Percentiles rank a stretch among this genome's conserved stretches.
Evolutionary conservation across 2,797 vertebrate genomes (phyloP).

Genomic region (Champsocephalus gunnari): DNA sequence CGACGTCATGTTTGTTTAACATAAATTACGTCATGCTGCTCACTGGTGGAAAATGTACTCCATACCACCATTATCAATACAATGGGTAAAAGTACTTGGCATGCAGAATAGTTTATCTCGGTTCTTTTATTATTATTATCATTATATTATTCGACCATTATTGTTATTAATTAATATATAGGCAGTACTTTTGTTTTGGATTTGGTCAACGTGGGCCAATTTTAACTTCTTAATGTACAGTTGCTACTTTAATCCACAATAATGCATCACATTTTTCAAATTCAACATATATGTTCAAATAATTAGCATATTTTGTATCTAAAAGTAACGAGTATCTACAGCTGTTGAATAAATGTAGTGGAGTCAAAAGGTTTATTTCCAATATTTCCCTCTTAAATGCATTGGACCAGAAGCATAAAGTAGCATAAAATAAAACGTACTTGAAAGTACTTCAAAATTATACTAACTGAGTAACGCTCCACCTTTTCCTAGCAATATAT

Average conservation of each 20-base stretch:
- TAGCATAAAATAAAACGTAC: neutral
- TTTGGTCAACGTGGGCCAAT: too few relatives aligned
- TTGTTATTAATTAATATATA: too few relatives aligned
- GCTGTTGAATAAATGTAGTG: constrained; percentile 1
- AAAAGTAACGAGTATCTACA: neutral
- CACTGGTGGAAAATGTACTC: neutral
- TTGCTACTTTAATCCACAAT: neutral
- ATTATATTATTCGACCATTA: neutral
- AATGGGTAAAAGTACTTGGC: neutral
- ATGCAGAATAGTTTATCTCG: neutral
- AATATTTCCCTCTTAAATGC: neutral
- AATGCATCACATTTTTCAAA: neutral
- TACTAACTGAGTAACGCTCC: neutral
- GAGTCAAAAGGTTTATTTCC: neutral
- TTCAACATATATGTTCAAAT: neutral
- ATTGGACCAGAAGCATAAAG: neutral
- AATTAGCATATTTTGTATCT: neutral
- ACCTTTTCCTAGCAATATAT: neutral
- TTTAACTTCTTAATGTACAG: too few relatives aligned
- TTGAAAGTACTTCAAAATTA: neutral
- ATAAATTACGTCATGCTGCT: constrained; percentile 37
- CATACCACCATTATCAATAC: neutral
- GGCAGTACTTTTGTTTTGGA: too few relatives aligned
- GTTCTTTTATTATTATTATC: neutral
- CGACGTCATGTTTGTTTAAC: constrained; percentile 35